phyloP scores from a whole-genome alignment of 1,140 invertebrate genomes.

The Pseudomyrmex concolor region DNA sequence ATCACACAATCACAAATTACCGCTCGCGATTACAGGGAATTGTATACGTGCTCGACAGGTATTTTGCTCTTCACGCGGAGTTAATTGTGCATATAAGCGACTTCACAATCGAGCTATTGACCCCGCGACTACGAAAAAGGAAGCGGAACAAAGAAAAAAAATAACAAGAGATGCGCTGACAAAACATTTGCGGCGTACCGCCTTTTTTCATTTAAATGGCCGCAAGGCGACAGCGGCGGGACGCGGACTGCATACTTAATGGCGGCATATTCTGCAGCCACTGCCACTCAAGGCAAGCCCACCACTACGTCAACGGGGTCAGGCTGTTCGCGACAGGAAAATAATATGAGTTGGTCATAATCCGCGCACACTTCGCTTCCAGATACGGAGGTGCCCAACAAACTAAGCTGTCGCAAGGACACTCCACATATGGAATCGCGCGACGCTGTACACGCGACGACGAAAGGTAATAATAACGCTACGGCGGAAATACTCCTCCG shows the following conservation, averaged over 20 bases:
- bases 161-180: slow-evolving; percentile 27
- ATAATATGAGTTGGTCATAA: slow-evolving; percentile 69
- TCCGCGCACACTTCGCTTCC: slow-evolving; percentile 57
- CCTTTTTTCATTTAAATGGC: slow-evolving; percentile 78
- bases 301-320: slow-evolving; percentile 73
- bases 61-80: slow-evolving; percentile 9
- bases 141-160: neutral
- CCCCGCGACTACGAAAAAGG: neutral
- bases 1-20: neutral
- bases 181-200: slow-evolving; percentile 56
- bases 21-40: neutral
- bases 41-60: neutral
- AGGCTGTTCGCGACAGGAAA: slow-evolving; percentile 68
- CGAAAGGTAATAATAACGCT: slow-evolving; percentile 3
- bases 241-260: slow-evolving; percentile 76
- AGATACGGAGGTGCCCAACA: slow-evolving; percentile 55
- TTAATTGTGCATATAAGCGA: slow-evolving; percentile 9
- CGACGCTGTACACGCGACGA: neutral
- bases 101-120: slow-evolving; percentile 19
- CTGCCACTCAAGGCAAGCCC: slow-evolving; percentile 77
- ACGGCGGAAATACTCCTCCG: neutral
- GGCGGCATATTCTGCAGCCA: slow-evolving; percentile 77
- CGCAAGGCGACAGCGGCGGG: slow-evolving; percentile 71
- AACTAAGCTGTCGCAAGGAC: slow-evolving; percentile 53
- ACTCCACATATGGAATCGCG: slow-evolving; percentile 31